Base-by-base conservation (phyloP, 2,797 vertebrate genomes). In the Todus mexicanus region DNA sequence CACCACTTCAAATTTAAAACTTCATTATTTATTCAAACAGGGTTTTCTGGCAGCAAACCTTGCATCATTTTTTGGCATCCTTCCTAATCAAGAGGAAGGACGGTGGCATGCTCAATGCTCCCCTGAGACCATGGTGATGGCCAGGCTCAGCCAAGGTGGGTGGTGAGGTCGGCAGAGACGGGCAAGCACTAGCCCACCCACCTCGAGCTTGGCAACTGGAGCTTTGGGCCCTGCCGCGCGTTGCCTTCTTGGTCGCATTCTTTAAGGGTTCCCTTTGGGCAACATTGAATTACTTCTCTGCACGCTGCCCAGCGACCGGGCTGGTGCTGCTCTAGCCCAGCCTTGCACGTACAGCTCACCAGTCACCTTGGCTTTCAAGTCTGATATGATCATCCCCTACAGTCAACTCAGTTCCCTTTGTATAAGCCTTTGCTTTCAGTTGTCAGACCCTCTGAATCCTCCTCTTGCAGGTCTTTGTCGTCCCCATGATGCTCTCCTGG, bases 41-140 rank as follows among this genome's bases (percentile, higher is more conserved):
- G 38, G 69, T 81, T 90, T 91, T 69, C 73, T 92, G 63, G 61
- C 72, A 80, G 76, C 48, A 87, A 85, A 57, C n/a, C 29, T 43
- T 8, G 0, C n/a, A 42, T 78, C 63, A 22, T 48, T 56, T 79
- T 42, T 80, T 68, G 56, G 53, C 38, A 73, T 77, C 23, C 45
- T 88, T 45, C 1, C 1, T 35, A 65, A 57, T 69, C 33, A 72
- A 43, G 70, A 85, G 31, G n/a, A 69, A 88, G 56, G 35, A 45
- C 1, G 6, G 27, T 47, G 42, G 17, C 20, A 3, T 1, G 1
- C 11, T 19, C 2, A 4, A 17, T 60, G 85, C 10, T 50, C 31
- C 51, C 64, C n/a, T 37, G 60, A 73, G 42, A 8, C 12, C 51
- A 0, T 68, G 76, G 54, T 10, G 7, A 3, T 5, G 12, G 15